Evolutionary conservation across 2,888 invertebrate genomes (phyloP).

Genomic region (Ophonus ardosiacus): DNA sequence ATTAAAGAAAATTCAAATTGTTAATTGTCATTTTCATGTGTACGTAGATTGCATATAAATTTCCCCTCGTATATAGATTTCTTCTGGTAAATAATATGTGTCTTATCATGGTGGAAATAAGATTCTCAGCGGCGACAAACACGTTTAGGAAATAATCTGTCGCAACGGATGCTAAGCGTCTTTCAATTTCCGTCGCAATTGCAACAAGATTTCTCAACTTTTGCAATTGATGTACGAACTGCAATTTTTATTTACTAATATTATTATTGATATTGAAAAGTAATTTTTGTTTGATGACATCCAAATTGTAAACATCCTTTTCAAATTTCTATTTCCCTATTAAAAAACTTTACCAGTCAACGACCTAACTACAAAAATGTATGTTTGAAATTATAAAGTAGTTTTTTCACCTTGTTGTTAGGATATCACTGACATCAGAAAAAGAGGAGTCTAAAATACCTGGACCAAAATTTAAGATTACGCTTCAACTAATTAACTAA

Average conservation of each 20-base stretch:
- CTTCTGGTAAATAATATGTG: too few species aligned
- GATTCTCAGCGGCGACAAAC: background rate
- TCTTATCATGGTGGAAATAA: background rate
- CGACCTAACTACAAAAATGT: background rate
- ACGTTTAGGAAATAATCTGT: background rate
- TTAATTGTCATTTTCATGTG: too few species aligned
- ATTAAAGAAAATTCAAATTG: too few species aligned
- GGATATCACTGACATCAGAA: background rate
- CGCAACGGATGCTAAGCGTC: background rate
- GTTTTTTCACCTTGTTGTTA: constrained; percentile 3
- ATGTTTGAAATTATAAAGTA: background rate
- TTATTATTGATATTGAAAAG: background rate
- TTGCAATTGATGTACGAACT: background rate
- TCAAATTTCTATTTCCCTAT: background rate
- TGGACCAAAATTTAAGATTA: constrained; percentile 13
- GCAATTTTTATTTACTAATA: constrained; percentile 8
- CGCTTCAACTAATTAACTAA: constrained; percentile 26
- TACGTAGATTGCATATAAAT: too few species aligned
- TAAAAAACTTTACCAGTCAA: background rate
- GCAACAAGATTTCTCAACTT: background rate
- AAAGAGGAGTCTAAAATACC: constrained; percentile 13
- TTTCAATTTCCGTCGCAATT: background rate
- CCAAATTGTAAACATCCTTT: background rate
- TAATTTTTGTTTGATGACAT: constrained; percentile 8
- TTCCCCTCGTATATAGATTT: too few species aligned